Percentiles rank a stretch among this genome's conserved stretches.
phyloP scores from a whole-genome alignment of 2,113 vertebrate genomes.

The Macroglossus sobrinus region DNA sequence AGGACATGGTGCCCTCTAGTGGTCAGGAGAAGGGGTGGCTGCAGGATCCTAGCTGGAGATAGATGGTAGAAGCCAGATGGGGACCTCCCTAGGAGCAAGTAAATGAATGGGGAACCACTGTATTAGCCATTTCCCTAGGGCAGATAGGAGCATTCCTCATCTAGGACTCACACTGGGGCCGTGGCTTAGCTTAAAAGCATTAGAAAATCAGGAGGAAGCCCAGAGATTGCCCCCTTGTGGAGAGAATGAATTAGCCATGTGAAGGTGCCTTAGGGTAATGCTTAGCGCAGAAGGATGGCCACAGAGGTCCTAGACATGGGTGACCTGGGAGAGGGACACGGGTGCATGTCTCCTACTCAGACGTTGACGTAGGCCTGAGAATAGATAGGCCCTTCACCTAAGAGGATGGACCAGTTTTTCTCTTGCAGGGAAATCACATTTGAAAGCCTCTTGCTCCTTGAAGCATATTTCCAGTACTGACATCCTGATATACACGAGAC shows the following conservation, averaged over 20 bases:
- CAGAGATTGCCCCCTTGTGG: background rate
- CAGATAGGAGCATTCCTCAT: background rate
- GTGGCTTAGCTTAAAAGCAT: background rate
- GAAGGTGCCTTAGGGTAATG: background rate
- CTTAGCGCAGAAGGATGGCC: background rate
- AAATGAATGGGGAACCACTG: background rate
- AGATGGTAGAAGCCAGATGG: background rate
- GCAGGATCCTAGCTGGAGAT: background rate
- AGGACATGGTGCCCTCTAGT: conserved; percentile 46
- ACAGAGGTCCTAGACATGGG: background rate
- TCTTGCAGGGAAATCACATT: background rate
- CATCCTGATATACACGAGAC: background rate
- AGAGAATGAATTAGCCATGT: background rate
- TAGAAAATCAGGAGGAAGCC: background rate
- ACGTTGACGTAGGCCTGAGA: fast-evolving
- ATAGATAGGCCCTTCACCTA: background rate
- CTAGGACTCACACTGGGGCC: background rate
- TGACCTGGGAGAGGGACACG: background rate
- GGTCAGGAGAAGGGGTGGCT: conserved; percentile 37
- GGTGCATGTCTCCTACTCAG: background rate
- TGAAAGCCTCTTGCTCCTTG: background rate
- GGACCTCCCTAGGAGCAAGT: background rate
- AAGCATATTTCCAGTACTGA: background rate
- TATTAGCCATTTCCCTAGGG: background rate
- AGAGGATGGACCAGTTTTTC: background rate